Percentiles rank a stretch among this genome's conserved stretches.
These are phyloP conservation scores for Elgonia sp. DNA, from an alignment of 2,888 invertebrate genomes.

Conservation along the genomic window DNA sequence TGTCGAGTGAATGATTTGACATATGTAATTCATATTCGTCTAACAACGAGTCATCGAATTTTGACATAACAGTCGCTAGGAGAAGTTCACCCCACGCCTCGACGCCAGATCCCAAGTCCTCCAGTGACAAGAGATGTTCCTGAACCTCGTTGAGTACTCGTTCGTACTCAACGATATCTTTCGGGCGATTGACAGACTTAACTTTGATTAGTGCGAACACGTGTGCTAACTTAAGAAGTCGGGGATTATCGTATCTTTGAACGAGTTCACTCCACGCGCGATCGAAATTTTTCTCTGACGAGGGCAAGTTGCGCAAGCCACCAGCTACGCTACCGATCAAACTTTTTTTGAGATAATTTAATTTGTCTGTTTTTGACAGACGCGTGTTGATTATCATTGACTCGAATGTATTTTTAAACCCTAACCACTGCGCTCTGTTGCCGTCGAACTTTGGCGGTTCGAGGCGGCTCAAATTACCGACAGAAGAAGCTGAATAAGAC, in stretches of 20 bases:
- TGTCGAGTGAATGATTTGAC: not conserved
- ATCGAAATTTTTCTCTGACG: not conserved
- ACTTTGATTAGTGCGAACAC: slow-evolving; percentile 3
- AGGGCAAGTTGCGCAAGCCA: not conserved
- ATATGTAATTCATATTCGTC: not conserved
- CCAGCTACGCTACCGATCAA: not conserved
- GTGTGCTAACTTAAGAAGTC: slow-evolving; percentile 42
- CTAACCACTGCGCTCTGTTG: not conserved
- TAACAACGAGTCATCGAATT: not conserved
- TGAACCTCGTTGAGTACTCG: slow-evolving; percentile 53
- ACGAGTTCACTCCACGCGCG: slow-evolving; percentile 48
- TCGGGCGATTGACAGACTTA: slow-evolving; percentile 20
- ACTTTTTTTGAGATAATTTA: not conserved
- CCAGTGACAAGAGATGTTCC: slow-evolving; percentile 39
- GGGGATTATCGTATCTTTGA: slow-evolving; percentile 39
- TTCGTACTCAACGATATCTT: slow-evolving; percentile 41
- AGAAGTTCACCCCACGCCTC: slow-evolving; percentile 31
- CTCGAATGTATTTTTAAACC: not conserved
- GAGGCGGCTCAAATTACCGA: too few relatives aligned
- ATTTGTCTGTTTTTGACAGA: not conserved
- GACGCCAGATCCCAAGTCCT: slow-evolving; percentile 21
- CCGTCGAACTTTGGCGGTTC: not conserved
- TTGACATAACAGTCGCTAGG: not conserved
- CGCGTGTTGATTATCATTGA: not conserved
- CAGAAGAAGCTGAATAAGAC: too few relatives aligned